Base-by-base conservation (phyloP, 2,888 invertebrate species). In the Fragum sueziense region DNA sequence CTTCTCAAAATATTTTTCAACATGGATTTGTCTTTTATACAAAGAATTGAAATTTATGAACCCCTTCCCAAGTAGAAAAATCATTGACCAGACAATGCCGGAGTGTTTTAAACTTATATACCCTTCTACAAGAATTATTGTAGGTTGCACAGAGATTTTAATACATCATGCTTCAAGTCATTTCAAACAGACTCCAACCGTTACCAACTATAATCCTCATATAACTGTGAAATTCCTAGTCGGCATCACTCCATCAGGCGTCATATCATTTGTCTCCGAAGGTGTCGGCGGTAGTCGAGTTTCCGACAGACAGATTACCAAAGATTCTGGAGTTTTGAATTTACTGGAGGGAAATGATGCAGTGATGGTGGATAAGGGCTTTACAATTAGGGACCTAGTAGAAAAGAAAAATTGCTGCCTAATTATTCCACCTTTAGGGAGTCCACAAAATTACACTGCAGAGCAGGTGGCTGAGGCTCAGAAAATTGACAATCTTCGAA, bases 321-420 rank as follows among this genome's bases (percentile, higher is more conserved):
- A 71, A 29, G 4, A 57, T 17, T 69, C 33, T 70, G 80, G 84
- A 1, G 11, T 86, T n/a, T 37, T 83, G 6, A 75, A 81, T n/a
- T 41, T 80, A 17, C 59, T 67, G n/a, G 80, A 85, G 37, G n/a
- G 22, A 57, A 80, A 79, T 20, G 84, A 85, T 51, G 68, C 67
- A 27, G 70, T 85, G 3, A 86, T 86, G 83, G 82, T 76, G 2
- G 84, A 86, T 52, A 85, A 79, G 27, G 82, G 80, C 3, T 84
- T 85, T 68, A 3, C 67, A 27, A 80, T 82, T n/a, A 25, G 59
- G 0, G 79, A 82, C 67, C 14, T 76, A 20, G 51, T 73, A 17
- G 47, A 41, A n/a, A 37, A 71, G 17, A 67, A n/a, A 67, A 25
- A 9, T 9, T 11, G 9, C 22, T 6, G 9, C 4, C 37, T 67